Conservation (phyloP, 2,113 vertebrate genomes). For the Mandrillus leucophaeus region DNA sequence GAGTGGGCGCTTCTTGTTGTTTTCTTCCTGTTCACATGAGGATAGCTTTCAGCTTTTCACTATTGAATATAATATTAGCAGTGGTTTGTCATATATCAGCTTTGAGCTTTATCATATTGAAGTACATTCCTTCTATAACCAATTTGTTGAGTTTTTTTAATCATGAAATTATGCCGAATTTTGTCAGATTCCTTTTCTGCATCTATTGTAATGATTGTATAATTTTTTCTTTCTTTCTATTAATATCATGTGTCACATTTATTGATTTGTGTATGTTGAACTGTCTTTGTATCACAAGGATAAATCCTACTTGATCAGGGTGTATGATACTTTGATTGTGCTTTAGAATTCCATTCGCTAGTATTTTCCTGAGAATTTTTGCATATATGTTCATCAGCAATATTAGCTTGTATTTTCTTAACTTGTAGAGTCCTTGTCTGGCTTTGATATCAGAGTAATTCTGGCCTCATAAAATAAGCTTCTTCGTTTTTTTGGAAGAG, state of each 20-base stretch:
- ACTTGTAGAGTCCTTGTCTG: not conserved
- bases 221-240: not conserved
- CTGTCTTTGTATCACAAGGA: not conserved
- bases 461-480: not conserved
- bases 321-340: not conserved
- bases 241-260: not conserved
- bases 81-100: not conserved
- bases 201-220: not conserved
- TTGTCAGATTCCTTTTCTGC: not conserved
- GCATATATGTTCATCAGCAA: not conserved
- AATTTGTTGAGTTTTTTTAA: not conserved
- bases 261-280: not conserved
- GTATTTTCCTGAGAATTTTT: not conserved
- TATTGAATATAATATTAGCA: not conserved
- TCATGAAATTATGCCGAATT: not conserved
- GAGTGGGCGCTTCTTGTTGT: not conserved
- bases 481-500: not conserved
- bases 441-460: not conserved
- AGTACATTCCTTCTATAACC: not conserved
- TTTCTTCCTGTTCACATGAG: not conserved
- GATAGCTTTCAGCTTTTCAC: not conserved
- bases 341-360: not conserved
- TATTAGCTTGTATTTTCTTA: not conserved
- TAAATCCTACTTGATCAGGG: not conserved
- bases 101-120: not conserved